phyloP scores from a whole-genome alignment of 2,113 vertebrate genomes.

The Sander lucioperca region DNA sequence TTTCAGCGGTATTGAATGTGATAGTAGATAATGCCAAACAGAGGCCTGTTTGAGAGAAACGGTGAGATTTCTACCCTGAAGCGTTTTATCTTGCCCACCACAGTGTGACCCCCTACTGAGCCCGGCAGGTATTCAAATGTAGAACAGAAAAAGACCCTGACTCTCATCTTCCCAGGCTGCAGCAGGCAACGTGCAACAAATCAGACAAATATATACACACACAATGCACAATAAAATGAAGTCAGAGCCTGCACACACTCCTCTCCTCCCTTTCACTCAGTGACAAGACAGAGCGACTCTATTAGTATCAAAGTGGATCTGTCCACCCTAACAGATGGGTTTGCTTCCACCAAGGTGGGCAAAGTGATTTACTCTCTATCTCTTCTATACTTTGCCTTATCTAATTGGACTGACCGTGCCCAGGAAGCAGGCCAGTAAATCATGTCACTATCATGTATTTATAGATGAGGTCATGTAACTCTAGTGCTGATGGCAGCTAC shows the following conservation, averaged over 20 bases:
- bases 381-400: conserved; percentile 49
- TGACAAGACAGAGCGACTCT: conserved; percentile 64
- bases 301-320: conserved; percentile 62
- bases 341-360: conserved; percentile 43
- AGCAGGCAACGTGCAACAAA: conserved; percentile 14
- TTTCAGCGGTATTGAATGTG: conserved; percentile 37
- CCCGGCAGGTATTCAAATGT: conserved; percentile 35
- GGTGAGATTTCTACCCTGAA: conserved; percentile 39
- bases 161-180: conserved; percentile 19
- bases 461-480: conserved; percentile 63
- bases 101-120: conserved; percentile 17
- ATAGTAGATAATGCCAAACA: conserved; percentile 32
- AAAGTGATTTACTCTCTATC: conserved; percentile 47
- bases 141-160: conserved; percentile 19
- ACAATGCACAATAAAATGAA: conserved; percentile 14
- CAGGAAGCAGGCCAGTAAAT: conserved; percentile 54
- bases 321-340: conserved; percentile 57
- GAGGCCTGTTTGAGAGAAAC: conserved; percentile 28
- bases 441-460: conserved; percentile 63
- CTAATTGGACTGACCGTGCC: conserved; percentile 51
- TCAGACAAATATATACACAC: conserved; percentile 4
- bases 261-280: conserved; percentile 26
- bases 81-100: conserved; percentile 44
- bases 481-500: conserved; percentile 42
- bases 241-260: not conserved